Base-by-base conservation (phyloP, 1,140 invertebrate genomes). In the Araneus ventricosus region DNA sequence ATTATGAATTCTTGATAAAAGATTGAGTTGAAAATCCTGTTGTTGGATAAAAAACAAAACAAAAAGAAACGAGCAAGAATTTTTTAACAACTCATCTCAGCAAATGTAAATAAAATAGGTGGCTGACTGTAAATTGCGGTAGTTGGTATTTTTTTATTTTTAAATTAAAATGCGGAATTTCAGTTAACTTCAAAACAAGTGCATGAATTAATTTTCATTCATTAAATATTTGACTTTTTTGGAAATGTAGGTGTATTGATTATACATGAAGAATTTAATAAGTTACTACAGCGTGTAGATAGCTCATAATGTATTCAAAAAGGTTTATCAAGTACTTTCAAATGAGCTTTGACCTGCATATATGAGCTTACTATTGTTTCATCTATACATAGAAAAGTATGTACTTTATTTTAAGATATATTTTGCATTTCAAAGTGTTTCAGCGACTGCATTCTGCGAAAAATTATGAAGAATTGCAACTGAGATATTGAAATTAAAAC, bases 21-120 rank as follows among this genome's bases (percentile, higher is more conserved):
- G n/a, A n/a, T n/a, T n/a, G n/a, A n/a, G n/a, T n/a, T n/a, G n/a
- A n/a, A n/a, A n/a, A n/a, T n/a, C n/a, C n/a, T n/a, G n/a, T n/a
- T n/a, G n/a, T n/a, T n/a, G n/a, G n/a, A n/a, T n/a, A 34, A 27
- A 63, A 61, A 61, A 88, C 70, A 90, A 61, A 27, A 22, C 80
- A 80, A 90, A 37, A 39, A 90, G 59, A n/a, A 90, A 34, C 17
- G 24, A 59, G 7, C 2, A 61, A 79, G 34, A 87, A 87, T 22
- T 61, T 87, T 39, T 79, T 90, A 79, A 90, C 88, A 90, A 79
- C 88, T 90, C 88, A 90, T 75, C 88, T 90, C 45, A 30, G 22
- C 88, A 34, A 59, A 57, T 90, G 88, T 90, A 90, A 90, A 89
- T 89, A 57, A 61, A 87, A 87, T 87, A 87, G 85, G 85, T 87